Evolutionary conservation across 2,113 vertebrate genomes (phyloP).

Genomic region (Microcebus lehilahytsara): DNA sequence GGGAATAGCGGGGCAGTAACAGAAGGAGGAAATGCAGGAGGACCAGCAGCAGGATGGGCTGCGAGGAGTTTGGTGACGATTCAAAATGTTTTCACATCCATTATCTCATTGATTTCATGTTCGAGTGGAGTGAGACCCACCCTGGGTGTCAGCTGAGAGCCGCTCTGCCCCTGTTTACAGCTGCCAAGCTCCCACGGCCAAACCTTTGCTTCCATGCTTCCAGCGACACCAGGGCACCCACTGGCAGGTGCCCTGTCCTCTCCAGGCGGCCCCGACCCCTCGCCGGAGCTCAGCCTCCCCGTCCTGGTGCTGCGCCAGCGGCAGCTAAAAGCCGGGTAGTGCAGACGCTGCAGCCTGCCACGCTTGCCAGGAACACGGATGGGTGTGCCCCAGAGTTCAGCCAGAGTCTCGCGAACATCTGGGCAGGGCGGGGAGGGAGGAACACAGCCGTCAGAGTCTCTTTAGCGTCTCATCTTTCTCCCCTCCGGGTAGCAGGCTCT

Average conservation of each 20-base stretch:
- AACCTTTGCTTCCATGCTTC: not conserved
- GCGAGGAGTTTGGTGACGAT: no score
- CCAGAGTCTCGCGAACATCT: slow-evolving; percentile 67
- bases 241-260: not conserved
- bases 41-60: no score
- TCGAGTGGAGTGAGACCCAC: no score
- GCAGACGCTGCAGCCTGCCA: not conserved
- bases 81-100: no score
- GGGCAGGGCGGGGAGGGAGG: slow-evolving; percentile 63
- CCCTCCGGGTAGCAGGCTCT: slow-evolving; percentile 16
- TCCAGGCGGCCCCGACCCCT: not conserved
- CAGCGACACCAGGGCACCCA: not conserved
- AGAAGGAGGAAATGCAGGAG: no score
- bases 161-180: not conserved
- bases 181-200: not conserved
- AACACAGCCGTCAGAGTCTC: not conserved
- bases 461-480: slow-evolving; percentile 10
- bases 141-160: slow-evolving; percentile 53
- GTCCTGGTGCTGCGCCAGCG: not conserved
- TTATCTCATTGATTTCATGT: no score
- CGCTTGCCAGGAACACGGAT: slow-evolving; percentile 10
- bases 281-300: fast-evolving
- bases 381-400: slow-evolving; percentile 65
- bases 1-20: no score
- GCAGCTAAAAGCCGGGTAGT: not conserved